phyloP scores from a whole-genome alignment of 2,888 invertebrate genomes.

The Chelonus formosanus region DNA sequence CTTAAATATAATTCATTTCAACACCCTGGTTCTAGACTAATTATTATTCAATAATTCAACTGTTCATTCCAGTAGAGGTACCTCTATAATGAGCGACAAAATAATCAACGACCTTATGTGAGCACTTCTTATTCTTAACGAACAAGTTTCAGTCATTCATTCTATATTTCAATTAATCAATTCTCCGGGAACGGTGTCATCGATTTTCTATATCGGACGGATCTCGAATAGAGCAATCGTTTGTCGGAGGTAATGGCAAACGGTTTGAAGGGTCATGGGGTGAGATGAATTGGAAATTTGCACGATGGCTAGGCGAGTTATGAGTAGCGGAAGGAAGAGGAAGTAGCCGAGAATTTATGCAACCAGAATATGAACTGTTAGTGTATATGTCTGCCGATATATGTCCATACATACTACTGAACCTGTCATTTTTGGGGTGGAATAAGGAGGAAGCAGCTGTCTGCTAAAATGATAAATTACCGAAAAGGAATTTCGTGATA shows the following conservation, averaged over 20 bases:
- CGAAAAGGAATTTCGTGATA: too few relatives aligned
- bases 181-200: constrained; percentile 1
- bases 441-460: too few relatives aligned
- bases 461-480: too few relatives aligned
- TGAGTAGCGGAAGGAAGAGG: constrained; percentile 25
- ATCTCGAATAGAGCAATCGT: constrained; percentile 18
- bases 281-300: constrained; percentile 20
- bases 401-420: constrained; percentile 44
- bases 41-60: too few relatives aligned
- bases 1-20: too few relatives aligned
- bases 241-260: constrained; percentile 16
- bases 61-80: too few relatives aligned
- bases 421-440: constrained; percentile 29
- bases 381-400: constrained; percentile 15
- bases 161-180: constrained; percentile 8
- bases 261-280: not conserved
- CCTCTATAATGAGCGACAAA: too few relatives aligned
- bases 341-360: constrained; percentile 28
- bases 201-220: constrained; percentile 12
- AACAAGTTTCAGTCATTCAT: not conserved
- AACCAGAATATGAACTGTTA: constrained; percentile 18
- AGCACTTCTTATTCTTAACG: too few relatives aligned
- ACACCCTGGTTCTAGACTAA: too few relatives aligned
- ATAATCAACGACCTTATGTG: too few relatives aligned
- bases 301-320: constrained; percentile 1